A percentile compares a stretch with the other conserved stretches of the same genome.
Evolutionary conservation across 92 coral and sea anemone genomes (phyloP).

Genomic region (Parazoanthus atlanticus): DNA sequence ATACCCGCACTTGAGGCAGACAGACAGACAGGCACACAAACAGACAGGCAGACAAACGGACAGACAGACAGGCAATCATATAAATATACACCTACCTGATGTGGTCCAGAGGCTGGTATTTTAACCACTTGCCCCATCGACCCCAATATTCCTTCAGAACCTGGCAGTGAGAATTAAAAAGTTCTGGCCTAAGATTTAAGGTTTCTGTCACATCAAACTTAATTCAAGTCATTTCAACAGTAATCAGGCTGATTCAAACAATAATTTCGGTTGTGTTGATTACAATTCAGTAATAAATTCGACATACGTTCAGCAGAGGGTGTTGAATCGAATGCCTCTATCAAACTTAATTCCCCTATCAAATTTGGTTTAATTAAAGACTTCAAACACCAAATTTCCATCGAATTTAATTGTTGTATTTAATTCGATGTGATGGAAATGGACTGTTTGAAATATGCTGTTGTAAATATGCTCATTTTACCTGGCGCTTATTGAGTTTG

Average conservation of each 20-base stretch:
- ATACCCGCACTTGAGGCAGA: too few species aligned
- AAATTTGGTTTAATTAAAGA: too few species aligned
- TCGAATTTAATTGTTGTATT: too few species aligned
- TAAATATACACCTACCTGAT: conserved; percentile 59
- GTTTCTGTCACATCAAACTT: too few species aligned
- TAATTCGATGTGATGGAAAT: neutral
- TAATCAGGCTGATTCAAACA: too few species aligned
- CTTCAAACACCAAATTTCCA: too few species aligned
- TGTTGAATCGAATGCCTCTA: too few species aligned
- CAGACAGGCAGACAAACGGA: neutral
- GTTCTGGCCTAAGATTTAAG: neutral
- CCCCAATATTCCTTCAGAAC: conserved; percentile 98
- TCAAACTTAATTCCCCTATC: too few species aligned
- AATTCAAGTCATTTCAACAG: too few species aligned
- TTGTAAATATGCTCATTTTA: neutral
- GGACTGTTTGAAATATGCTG: neutral
- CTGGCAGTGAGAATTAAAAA: conserved; percentile 36
- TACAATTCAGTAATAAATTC: too few species aligned
- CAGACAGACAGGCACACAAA: neutral
- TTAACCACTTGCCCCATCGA: conserved; percentile 97
- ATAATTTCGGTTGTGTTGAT: too few species aligned
- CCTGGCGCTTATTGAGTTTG: conserved; percentile 87
- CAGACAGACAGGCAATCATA: neutral
- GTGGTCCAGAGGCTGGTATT: conserved; percentile 97
- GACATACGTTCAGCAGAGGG: too few species aligned